Evolutionary conservation across 1,140 invertebrate species (phyloP).

Genomic region (Platyscapa corneri): DNA sequence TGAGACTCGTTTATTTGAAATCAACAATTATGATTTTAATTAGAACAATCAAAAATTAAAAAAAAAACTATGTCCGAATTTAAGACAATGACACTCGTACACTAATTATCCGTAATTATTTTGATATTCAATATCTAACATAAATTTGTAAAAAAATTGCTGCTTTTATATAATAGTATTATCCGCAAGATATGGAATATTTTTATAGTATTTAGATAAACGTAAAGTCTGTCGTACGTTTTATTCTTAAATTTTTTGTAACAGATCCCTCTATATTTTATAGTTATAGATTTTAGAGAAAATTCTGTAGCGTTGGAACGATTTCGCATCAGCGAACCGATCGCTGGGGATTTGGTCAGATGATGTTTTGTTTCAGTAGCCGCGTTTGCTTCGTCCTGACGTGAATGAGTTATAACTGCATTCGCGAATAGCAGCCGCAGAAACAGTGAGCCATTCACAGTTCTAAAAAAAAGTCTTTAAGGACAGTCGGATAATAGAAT

Average conservation of each 20-base stretch:
- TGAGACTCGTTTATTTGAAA: too few species aligned
- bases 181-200: too few species aligned
- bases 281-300: not conserved
- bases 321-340: not conserved
- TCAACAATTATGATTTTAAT: too few species aligned
- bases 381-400: constrained; percentile 26
- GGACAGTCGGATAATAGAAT: constrained; percentile 60
- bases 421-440: constrained; percentile 32
- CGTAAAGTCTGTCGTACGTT: not conserved
- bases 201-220: not conserved
- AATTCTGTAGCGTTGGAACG: not conserved
- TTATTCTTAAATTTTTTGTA: not conserved
- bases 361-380: constrained; percentile 46
- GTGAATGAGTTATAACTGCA: constrained; percentile 58
- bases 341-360: constrained; percentile 4
- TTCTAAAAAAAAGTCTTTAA: constrained; percentile 37
- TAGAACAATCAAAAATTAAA: too few species aligned
- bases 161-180: too few species aligned
- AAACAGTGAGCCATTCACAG: constrained; percentile 29
- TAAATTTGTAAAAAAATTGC: not conserved
- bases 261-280: not conserved
- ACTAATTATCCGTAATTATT: not conserved
- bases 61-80: too few species aligned
- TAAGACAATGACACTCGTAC: too few species aligned
- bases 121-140: not conserved